Percentiles rank a stretch among this genome's conserved stretches.
These are phyloP conservation scores for Acrobasis consociella DNA, from an alignment of 2,888 invertebrate species.

Conservation along the genomic window DNA sequence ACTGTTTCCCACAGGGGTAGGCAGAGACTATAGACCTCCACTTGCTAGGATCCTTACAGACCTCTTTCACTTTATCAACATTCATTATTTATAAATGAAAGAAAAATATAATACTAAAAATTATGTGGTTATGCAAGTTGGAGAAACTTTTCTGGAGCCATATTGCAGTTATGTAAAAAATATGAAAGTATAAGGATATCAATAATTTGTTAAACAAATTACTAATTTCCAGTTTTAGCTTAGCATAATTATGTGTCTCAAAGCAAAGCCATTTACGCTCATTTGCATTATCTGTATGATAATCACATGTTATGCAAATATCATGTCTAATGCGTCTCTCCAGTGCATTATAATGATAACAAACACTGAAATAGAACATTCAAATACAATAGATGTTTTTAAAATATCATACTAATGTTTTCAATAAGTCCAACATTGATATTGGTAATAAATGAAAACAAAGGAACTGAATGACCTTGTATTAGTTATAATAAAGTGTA, in stretches of 20 bases:
- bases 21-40: no score
- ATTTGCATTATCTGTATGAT: constrained; percentile 38
- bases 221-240: not conserved
- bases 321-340: constrained; percentile 29
- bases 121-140: no score
- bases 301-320: constrained; percentile 52
- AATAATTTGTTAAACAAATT: constrained; percentile 1
- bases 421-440: constrained; percentile 5
- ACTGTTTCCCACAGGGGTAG: no score
- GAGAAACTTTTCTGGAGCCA: not conserved
- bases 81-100: no score
- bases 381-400: constrained; percentile 23
- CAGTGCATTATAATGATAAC: constrained; percentile 28
- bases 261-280: constrained; percentile 32
- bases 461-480: not conserved
- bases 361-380: constrained; percentile 32
- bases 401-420: constrained; percentile 24
- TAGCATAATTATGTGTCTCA: constrained; percentile 1
- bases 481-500: no score
- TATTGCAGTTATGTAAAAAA: not conserved
- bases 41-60: no score
- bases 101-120: no score
- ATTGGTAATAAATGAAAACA: not conserved
- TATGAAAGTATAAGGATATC: constrained; percentile 1
- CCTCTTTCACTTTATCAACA: no score